A percentile compares a stretch with the other conserved stretches of the same genome.
Evolutionary conservation across 2,113 vertebrate species (phyloP).

Genomic region (Plecotus auritus): DNA sequence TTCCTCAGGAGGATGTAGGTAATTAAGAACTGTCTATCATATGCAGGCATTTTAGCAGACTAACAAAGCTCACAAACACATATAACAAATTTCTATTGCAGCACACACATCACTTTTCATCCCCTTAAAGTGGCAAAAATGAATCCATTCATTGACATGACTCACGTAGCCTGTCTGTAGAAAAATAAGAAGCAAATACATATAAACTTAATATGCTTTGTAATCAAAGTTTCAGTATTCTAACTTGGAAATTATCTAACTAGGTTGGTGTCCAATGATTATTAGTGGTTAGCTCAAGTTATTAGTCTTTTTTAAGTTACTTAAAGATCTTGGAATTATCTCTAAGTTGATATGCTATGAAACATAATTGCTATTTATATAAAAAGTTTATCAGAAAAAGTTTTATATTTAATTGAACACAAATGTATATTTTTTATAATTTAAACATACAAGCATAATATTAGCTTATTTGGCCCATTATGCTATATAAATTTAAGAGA

Average conservation of each 20-base stretch:
- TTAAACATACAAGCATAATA: neutral
- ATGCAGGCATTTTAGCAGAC: neutral
- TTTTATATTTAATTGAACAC: neutral
- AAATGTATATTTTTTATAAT: neutral
- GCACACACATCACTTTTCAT: neutral
- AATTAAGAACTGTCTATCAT: neutral
- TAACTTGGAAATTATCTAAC: slow-evolving; percentile 12
- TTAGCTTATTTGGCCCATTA: neutral
- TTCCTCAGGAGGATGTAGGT: neutral
- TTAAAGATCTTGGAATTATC: neutral
- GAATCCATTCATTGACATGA: neutral
- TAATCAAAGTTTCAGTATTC: slow-evolving; percentile 1
- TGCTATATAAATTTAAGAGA: neutral
- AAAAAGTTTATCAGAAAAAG: neutral
- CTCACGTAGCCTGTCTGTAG: neutral
- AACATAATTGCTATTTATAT: neutral
- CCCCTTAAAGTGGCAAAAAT: neutral
- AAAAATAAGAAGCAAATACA: neutral
- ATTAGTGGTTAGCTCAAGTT: neutral
- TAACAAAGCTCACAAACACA: neutral
- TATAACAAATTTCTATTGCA: neutral
- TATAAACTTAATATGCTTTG: neutral
- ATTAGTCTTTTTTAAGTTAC: neutral
- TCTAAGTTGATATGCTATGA: neutral
- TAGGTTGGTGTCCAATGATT: neutral